Percentiles rank a stretch among this genome's conserved stretches.
Evolutionary conservation across 2,113 vertebrate species (phyloP).

Genomic region (Mesoclemmys tuberculata): DNA sequence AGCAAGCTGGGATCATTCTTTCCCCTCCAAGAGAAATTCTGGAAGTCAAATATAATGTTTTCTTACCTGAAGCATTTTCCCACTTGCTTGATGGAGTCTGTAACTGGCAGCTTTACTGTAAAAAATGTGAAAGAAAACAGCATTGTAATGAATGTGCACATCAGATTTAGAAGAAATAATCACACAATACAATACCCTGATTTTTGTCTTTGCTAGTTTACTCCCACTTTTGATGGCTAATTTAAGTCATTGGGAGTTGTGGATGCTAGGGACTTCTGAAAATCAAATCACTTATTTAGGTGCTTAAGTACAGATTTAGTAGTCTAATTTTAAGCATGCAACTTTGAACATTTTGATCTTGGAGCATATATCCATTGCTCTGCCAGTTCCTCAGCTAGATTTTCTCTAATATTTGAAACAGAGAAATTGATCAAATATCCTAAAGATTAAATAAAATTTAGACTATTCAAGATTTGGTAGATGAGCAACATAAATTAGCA

Average conservation of each 20-base stretch:
- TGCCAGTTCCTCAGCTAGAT: not conserved
- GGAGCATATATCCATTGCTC: not conserved
- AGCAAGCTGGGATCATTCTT: not conserved
- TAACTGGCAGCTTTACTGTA: constrained; percentile 51
- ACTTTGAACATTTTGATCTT: not conserved
- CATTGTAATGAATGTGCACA: not conserved
- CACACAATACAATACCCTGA: not conserved
- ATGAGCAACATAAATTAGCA: not conserved
- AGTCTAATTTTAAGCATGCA: not conserved
- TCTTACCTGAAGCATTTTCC: constrained; percentile 63
- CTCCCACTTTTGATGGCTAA: not conserved
- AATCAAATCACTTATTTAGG: not conserved
- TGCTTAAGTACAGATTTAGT: not conserved
- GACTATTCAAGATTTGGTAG: not conserved
- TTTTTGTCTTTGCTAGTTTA: not conserved
- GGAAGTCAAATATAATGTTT: not conserved
- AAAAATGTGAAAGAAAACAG: constrained; percentile 7
- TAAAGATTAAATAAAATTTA: not conserved
- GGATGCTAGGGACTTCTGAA: not conserved
- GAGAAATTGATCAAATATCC: not conserved
- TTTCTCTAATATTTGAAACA: not conserved
- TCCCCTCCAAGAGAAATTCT: not conserved
- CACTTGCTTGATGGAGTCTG: constrained; percentile 36
- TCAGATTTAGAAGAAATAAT: not conserved
- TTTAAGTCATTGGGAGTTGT: not conserved